phyloP scores from a whole-genome alignment of 2,113 vertebrate genomes.

The Chlorodrepanis virens region DNA sequence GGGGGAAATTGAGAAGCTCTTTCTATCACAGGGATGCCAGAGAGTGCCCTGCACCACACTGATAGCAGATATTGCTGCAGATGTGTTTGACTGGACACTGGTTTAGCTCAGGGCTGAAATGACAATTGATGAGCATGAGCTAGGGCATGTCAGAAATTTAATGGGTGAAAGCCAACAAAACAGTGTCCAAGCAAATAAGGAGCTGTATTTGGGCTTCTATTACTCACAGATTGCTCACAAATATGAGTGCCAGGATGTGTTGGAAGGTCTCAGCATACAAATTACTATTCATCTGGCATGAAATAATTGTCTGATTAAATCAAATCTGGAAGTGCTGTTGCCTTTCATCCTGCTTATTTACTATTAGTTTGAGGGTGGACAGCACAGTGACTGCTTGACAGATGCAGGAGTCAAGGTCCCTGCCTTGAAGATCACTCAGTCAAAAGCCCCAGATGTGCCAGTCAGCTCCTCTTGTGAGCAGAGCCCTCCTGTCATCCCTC shows the following conservation, averaged over 20 bases:
- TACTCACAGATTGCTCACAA: constrained; percentile 46
- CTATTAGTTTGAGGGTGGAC: neutral
- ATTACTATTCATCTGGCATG: constrained; percentile 13
- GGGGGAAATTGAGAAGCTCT: neutral
- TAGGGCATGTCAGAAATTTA: neutral
- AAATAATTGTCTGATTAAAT: constrained; percentile 41
- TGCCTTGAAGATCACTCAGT: neutral
- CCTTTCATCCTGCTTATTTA: constrained; percentile 22
- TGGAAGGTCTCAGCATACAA: constrained; percentile 31
- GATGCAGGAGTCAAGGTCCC: neutral
- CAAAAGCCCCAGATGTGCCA: neutral
- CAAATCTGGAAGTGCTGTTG: neutral
- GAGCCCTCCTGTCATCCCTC: neutral
- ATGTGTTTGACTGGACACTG: neutral
- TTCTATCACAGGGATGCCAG: neutral
- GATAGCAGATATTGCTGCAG: neutral
- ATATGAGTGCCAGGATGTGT: neutral
- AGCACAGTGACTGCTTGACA: neutral
- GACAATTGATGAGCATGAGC: neutral
- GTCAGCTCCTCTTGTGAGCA: neutral
- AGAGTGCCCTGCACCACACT: neutral
- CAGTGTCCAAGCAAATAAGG: neutral
- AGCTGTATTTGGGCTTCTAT: constrained; percentile 9
- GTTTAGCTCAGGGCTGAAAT: neutral
- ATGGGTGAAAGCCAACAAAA: neutral